Evolutionary conservation across 2,888 invertebrate genomes (phyloP).

Genomic region (Dicycla oo): DNA sequence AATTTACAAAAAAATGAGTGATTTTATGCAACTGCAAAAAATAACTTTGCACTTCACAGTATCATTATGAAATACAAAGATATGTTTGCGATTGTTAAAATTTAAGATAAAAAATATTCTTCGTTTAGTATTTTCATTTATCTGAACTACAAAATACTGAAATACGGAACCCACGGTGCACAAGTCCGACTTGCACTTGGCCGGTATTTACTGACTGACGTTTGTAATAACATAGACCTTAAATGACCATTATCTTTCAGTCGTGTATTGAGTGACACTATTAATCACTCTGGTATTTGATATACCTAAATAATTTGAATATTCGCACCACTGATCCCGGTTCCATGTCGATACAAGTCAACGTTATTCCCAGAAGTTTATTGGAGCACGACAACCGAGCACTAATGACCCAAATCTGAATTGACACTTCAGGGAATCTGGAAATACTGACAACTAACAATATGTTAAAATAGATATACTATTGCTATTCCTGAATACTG

Average conservation of each 20-base stretch:
- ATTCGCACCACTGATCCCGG: background rate
- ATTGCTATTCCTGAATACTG: slow-evolving; percentile 5
- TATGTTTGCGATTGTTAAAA: no score
- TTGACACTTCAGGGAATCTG: slow-evolving; percentile 25
- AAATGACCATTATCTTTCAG: background rate
- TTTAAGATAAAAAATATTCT: no score
- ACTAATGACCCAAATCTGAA: slow-evolving; percentile 39
- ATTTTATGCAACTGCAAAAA: no score
- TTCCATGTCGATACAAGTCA: slow-evolving; percentile 2
- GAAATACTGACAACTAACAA: slow-evolving; percentile 1
- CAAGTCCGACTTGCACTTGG: no score
- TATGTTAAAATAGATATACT: slow-evolving; percentile 1
- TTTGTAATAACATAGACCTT: background rate
- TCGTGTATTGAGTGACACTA: background rate
- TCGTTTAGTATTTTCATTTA: no score
- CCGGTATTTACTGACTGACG: no score
- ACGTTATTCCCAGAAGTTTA: slow-evolving; percentile 33
- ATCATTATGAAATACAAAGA: no score
- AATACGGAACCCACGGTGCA: no score
- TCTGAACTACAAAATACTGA: no score
- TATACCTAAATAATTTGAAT: background rate
- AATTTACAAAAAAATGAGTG: no score
- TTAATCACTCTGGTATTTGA: background rate
- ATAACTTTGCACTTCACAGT: no score
- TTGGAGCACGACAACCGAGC: slow-evolving; percentile 13